A percentile compares a stretch with the other conserved stretches of the same genome.
phyloP scores from a whole-genome alignment of 1,140 invertebrate species.

The Ditylenchus dipsaci region DNA sequence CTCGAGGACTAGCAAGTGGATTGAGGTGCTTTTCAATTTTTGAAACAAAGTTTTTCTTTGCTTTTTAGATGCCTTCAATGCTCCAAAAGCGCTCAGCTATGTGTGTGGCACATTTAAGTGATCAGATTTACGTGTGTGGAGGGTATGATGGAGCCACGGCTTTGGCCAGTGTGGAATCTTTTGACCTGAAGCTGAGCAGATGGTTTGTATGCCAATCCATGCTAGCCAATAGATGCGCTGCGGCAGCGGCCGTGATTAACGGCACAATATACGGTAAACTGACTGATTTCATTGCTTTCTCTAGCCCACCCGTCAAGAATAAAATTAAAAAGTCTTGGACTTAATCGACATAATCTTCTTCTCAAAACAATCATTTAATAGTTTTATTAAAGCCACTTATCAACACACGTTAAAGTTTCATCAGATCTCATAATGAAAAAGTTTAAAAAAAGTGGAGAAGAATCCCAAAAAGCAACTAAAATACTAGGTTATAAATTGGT shows the following conservation, averaged over 20 bases:
- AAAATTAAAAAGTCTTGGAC: not conserved
- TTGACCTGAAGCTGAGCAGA: conserved; percentile 52
- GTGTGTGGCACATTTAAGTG: conserved; percentile 28
- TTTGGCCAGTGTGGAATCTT: conserved; percentile 59
- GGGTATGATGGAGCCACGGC: conserved; percentile 60
- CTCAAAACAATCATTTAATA: not conserved
- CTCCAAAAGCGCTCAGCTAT: conserved; percentile 33
- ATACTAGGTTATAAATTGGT: too few relatives aligned
- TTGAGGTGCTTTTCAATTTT: conserved; percentile 62
- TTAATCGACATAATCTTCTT: too few relatives aligned
- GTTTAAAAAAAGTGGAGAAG: too few relatives aligned
- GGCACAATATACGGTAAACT: conserved; percentile 38
- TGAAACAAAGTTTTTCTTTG: not conserved
- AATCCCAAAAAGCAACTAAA: too few relatives aligned
- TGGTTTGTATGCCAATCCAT: conserved; percentile 46
- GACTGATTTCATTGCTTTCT: too few relatives aligned
- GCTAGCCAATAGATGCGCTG: conserved; percentile 28
- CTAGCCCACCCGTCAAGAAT: too few relatives aligned
- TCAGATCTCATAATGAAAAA: too few relatives aligned
- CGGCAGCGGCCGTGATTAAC: conserved; percentile 32
- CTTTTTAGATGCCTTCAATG: conserved; percentile 15
- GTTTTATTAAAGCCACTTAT: not conserved
- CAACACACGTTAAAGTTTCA: too few relatives aligned
- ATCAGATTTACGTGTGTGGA: conserved; percentile 37
- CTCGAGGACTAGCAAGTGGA: conserved; percentile 71